These are phyloP conservation scores for Leucoraja erinaceus DNA, from an alignment of 2,113 vertebrate genomes.

Conservation along the genomic window DNA sequence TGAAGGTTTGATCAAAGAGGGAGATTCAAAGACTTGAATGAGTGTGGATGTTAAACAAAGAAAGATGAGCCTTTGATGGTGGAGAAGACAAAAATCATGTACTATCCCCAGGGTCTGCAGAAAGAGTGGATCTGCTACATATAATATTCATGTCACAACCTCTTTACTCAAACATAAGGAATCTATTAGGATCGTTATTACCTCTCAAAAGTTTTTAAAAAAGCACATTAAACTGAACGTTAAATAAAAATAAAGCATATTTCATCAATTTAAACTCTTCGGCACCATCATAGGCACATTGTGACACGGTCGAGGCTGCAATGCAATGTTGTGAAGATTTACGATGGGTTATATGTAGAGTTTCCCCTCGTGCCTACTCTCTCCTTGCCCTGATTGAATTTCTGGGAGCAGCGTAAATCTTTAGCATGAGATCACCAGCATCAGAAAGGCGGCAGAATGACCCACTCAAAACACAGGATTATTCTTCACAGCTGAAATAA, in stretches of 20 bases:
- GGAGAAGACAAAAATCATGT: neutral
- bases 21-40: neutral
- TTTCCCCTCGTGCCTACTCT: neutral
- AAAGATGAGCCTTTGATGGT: neutral
- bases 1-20: neutral
- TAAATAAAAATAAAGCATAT: conserved; percentile 7
- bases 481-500: neutral
- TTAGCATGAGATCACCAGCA: neutral
- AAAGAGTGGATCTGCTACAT: neutral
- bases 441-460: neutral
- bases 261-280: neutral
- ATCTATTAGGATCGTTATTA: neutral
- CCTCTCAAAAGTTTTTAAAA: neutral
- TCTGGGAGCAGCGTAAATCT: neutral
- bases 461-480: neutral
- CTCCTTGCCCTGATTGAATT: neutral
- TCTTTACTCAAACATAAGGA: neutral
- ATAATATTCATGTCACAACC: neutral
- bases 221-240: neutral
- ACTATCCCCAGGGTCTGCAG: neutral
- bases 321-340: neutral
- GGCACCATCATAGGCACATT: neutral
- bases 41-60: too few species aligned
- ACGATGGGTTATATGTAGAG: too few species aligned
- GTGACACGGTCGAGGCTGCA: neutral